Conservation (phyloP, 2,888 invertebrate species). For the Phragmatobia fuliginosa region DNA sequence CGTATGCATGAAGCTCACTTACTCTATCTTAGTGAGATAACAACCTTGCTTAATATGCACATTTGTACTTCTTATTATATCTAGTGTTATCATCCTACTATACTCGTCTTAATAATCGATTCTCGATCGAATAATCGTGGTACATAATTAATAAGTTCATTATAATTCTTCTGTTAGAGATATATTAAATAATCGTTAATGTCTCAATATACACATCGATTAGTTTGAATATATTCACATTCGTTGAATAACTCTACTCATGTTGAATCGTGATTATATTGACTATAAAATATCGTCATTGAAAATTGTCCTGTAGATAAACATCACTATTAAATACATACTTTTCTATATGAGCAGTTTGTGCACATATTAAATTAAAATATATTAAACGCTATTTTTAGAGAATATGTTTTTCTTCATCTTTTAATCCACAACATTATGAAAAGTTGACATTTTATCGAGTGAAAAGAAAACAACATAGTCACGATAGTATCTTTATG, state of each 20-base stretch:
- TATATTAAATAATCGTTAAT: slow-evolving; percentile 24
- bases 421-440: neutral
- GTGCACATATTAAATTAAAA: neutral
- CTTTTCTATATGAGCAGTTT: neutral
- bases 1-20: neutral
- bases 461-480: no score
- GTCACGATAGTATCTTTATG: no score
- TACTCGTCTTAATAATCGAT: neutral
- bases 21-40: neutral
- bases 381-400: neutral
- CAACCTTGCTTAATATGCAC: neutral
- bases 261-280: neutral
- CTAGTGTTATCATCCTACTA: slow-evolving; percentile 1
- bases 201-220: neutral
- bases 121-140: no score
- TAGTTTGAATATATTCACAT: neutral
- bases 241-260: neutral
- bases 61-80: neutral
- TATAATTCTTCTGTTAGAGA: slow-evolving; percentile 46
- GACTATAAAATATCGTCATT: neutral
- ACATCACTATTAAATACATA: neutral
- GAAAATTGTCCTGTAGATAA: neutral
- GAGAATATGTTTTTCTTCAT: neutral
- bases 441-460: no score
- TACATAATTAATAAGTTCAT: slow-evolving; percentile 39